Evolutionary conservation across 2,888 invertebrate genomes (phyloP).

Genomic region (Tricholauxania praeusta): DNA sequence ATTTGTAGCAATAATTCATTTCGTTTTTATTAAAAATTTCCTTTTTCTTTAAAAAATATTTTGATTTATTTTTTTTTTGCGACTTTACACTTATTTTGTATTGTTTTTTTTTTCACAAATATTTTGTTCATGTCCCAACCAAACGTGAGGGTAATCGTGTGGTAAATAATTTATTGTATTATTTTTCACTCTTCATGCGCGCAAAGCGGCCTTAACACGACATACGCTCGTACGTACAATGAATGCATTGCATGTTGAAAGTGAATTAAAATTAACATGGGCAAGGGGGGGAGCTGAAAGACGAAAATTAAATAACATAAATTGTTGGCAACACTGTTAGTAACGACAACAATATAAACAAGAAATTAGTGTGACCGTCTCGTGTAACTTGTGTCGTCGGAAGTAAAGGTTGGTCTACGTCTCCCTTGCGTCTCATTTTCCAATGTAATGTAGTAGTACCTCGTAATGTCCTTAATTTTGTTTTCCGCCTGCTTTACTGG

Average conservation of each 20-base stretch:
- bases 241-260: slow-evolving; percentile 16
- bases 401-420: too few species aligned
- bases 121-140: neutral
- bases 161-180: slow-evolving; percentile 28
- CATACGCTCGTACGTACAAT: neutral
- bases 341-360: neutral
- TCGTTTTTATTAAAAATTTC: neutral
- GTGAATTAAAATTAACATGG: slow-evolving; percentile 16
- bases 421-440: too few species aligned
- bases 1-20: slow-evolving; percentile 32
- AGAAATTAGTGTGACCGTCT: slow-evolving; percentile 12
- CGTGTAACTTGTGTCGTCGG: slow-evolving; percentile 11
- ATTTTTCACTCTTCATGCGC: slow-evolving; percentile 15
- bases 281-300: neutral
- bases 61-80: neutral
- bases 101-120: neutral
- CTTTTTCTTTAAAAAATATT: neutral
- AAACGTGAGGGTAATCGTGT: slow-evolving; percentile 16
- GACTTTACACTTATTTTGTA: neutral
- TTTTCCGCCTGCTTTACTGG: too few species aligned
- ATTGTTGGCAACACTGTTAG: neutral
- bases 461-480: too few species aligned
- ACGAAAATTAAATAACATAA: slow-evolving; percentile 1
- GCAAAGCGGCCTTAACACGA: slow-evolving; percentile 1
- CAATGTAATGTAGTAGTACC: too few species aligned